A percentile compares a stretch with the other conserved stretches of the same genome.
Evolutionary conservation across 2,113 vertebrate species (phyloP).

Genomic region (Esox niger): DNA sequence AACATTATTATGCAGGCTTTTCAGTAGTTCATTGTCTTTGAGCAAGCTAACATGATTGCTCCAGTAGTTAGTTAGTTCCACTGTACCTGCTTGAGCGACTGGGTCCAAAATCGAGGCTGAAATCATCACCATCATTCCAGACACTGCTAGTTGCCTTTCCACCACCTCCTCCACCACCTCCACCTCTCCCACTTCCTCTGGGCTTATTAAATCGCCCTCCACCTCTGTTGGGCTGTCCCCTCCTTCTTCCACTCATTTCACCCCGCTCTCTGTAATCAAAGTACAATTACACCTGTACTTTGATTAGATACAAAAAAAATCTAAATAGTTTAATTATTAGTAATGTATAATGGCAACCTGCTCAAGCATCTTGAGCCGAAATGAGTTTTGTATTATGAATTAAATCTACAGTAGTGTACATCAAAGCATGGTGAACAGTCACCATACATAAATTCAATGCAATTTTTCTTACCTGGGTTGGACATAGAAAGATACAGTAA

Average conservation of each 20-base stretch:
- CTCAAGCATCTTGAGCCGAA: too few species aligned
- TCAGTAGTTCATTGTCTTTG: neutral
- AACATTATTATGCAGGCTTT: neutral
- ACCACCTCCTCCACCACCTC: constrained; percentile 54
- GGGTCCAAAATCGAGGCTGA: constrained; percentile 77
- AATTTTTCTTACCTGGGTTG: neutral
- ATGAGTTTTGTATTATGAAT: too few species aligned
- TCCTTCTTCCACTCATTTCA: constrained; percentile 75
- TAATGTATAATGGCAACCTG: neutral
- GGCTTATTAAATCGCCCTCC: constrained; percentile 77
- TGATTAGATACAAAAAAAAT: neutral
- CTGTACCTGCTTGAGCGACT: constrained; percentile 56
- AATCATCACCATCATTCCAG: constrained; percentile 90
- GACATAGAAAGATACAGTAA: neutral
- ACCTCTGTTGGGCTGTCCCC: constrained; percentile 85
- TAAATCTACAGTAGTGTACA: too few species aligned
- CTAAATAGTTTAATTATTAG: neutral
- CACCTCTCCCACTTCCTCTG: constrained; percentile 51
- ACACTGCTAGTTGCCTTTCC: constrained; percentile 74
- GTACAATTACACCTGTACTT: neutral
- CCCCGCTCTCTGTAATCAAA: constrained; percentile 22
- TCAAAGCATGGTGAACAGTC: neutral
- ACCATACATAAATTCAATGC: neutral
- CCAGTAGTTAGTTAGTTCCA: neutral
- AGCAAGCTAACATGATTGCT: neutral